Base-by-base conservation (phyloP, 1,140 invertebrate species). In the Heliconius hermathena region DNA sequence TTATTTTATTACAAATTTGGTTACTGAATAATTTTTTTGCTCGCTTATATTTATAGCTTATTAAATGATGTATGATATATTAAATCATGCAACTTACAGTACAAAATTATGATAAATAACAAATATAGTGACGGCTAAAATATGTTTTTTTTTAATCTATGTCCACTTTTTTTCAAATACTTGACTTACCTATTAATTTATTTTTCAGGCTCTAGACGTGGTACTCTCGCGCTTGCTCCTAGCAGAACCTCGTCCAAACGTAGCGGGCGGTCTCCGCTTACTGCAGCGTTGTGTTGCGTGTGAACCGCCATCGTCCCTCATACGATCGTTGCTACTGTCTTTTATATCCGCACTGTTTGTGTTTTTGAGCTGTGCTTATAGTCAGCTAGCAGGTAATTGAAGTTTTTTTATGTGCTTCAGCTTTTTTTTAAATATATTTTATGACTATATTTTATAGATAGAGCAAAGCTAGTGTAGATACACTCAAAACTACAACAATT, bases 341-440 rank as follows among this genome's bases (percentile, higher is more conserved):
- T 98, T 98, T 89, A 97, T 99, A 78, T 99, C 98, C 22, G 97
- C 98, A 0, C 95, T 99, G 1, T 98, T 99, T 90, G 97, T 98
- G 13, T 99, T 98, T 90, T 95, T 99, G 22, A 98, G 97, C 84
- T 98, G 97, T 96, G 97, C 97, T 1, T 97, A 97, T 22, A 97
- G 97, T 83, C 97, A 97, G 76, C 96, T 97, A 87, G 96, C 96
- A 4, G 93, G 93, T 94, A 33, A 76, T 20, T 22, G 18, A 71
- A 1, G n/a, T 18, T 52, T 3, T 74, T 20, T 33, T 1, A 60
- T 16, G 5, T 33, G 4, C 74, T 41, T 71, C 29, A 71, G 3
- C 26, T 71, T 57, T 33, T 49, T 73, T 41, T 6, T 6, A 52
- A 52, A 46, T 46, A 46, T 46, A 46, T 46, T 46, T 46, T 46